Base-by-base conservation (phyloP, 2,888 invertebrate genomes). In the Sisyra terminalis region DNA sequence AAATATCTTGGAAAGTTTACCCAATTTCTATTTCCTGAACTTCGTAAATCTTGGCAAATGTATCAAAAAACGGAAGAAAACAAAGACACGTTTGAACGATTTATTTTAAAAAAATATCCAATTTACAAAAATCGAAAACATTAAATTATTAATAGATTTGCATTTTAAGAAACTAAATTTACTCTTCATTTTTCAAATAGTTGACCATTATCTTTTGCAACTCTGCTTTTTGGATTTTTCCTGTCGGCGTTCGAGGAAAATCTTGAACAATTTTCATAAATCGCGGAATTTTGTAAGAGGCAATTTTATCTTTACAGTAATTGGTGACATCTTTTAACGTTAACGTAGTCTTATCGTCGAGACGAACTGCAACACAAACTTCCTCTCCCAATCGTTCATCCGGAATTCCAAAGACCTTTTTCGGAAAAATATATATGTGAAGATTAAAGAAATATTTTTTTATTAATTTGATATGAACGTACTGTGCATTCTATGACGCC, bases 221-320 rank as follows among this genome's bases (percentile, higher is more conserved):
- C 47, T 63, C 66, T 50, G 63, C 77, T 58, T 88, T 89, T 55
- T 85, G 81, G 46, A 88, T 72, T 62, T 92, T 92, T 3, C 89
- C 89, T 0, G 87, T 83, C 0, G 70, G 66, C 0, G 90, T 92
- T 55, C 79, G 78, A 0, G 90, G 89, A 58, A 81, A 88, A 2
- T 72, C 70, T 0, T 77, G 68, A 0, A 77, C 65, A 50, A 80
- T 68, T 49, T 70, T 65, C 4, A 89, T 55, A 48, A 81, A 70
- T 37, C 73, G 71, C 1, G 92, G 92, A 35, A 90, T 75, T 61
- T 92, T 92, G 60, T 75, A 90, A 50, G 73, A 70, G 1, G 89
- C 74, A 39, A 92, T 68, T 65, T 73, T 73, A 13, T 77, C 79
- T 46, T 69, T 68, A 53, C 79, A 78, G 56, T 71, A 78, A 0